Evolutionary conservation across 2,888 invertebrate genomes (phyloP), one percentile per base, ranked within the genome.

Genomic region (Volucella bombylans): DNA sequence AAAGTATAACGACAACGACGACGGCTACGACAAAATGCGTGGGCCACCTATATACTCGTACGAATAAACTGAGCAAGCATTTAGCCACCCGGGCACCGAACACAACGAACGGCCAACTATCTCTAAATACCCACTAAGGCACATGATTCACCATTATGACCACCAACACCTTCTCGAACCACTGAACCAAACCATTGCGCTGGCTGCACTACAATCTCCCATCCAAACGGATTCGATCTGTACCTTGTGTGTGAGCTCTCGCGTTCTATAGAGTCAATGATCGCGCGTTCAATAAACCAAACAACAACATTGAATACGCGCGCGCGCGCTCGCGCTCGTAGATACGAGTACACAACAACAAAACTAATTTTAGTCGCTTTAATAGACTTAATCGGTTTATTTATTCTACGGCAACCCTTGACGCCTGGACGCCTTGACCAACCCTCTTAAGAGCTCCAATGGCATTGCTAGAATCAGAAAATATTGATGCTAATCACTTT

Each of bases 401-500:
- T 85, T 85, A 85, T 85, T 85, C 72, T 31, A 45, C 57, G 57
- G 54, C 47, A 62, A 15, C 43, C 38, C 11, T n/a, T 43, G 52
- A 52, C 45, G 14, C 8, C 57, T 39, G 41, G 11, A 2, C 23
- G 10, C 55, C n/a, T 38, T 10, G 23, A 8, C 1, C 15, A 8
- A 8, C 38, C 10, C 23, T 14, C 10, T 38, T 31, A 31, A 6
- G 31, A 31, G 31, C 45, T 9, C 49, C 62, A 15, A n/a, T 61
- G 74, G 50, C 69, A 76, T 76, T 77, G 76, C 71, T 41, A 67
- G 67, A 81, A 77, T 85, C 81, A 64, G 76, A 81, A 85, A 85
- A 85, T 81, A 85, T 85, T 85, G 85, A 85, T 85, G 85, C 85
- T 85, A 85, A 85, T 85, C 85, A 81, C 85, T 72, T 85, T 85